phyloP scores from a whole-genome alignment of 2,888 invertebrate species.

The Dendrolimus houi region DNA sequence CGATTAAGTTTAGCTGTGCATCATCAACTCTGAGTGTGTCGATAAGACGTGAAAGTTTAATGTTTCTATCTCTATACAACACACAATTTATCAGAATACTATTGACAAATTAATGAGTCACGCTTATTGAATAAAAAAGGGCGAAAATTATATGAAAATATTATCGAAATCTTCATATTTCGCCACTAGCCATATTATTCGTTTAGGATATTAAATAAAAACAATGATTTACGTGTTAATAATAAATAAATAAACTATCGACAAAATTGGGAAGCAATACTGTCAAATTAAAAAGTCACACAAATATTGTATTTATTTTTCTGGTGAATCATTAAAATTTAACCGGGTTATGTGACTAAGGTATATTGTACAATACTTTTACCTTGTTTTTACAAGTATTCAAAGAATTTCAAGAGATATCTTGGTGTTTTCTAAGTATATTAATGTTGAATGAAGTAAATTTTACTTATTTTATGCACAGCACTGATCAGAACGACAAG shows the following conservation, averaged over 20 bases:
- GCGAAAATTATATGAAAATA: too few relatives aligned
- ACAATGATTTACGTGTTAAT: neutral
- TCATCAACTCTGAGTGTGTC: too few relatives aligned
- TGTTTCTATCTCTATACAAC: too few relatives aligned
- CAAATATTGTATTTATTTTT: neutral
- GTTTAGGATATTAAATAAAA: too few relatives aligned
- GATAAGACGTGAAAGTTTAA: too few relatives aligned
- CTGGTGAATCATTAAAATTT: neutral
- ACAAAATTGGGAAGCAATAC: conserved; percentile 1
- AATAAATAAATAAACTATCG: neutral
- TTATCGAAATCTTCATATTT: too few relatives aligned
- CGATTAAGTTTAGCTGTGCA: too few relatives aligned
- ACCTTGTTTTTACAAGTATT: conserved; percentile 15
- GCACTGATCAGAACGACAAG: neutral
- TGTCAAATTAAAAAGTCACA: conserved; percentile 3
- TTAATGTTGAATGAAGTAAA: neutral
- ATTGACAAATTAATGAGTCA: too few relatives aligned
- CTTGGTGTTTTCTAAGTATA: neutral
- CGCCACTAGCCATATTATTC: too few relatives aligned
- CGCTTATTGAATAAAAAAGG: too few relatives aligned
- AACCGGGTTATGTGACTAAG: neutral
- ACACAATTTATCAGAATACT: too few relatives aligned
- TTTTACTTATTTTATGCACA: neutral
- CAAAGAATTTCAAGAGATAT: neutral
- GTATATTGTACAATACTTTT: conserved; percentile 12